A percentile compares a stretch with the other conserved stretches of the same genome.
Conservation (phyloP, 1,140 invertebrate species). For the Achroia grisella region DNA sequence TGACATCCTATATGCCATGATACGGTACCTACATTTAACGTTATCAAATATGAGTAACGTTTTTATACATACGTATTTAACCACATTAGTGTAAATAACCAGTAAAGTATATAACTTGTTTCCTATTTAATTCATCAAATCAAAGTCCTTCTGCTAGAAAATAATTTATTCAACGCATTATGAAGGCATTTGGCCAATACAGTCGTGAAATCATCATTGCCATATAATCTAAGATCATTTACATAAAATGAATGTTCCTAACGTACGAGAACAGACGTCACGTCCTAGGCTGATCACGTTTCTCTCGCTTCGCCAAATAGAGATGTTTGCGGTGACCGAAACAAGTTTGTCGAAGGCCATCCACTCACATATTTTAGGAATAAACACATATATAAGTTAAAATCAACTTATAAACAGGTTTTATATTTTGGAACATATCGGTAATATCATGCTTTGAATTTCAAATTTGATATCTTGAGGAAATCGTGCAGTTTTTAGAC, state of each 20-base stretch:
- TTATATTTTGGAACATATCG: background rate
- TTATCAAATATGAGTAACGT: no score
- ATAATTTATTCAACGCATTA: no score
- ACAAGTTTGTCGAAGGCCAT: slow-evolving; percentile 23
- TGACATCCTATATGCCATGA: no score
- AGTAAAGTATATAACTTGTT: no score
- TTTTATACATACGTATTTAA: no score
- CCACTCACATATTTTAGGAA: slow-evolving; percentile 4
- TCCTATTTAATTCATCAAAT: no score
- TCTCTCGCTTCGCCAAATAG: slow-evolving; percentile 22
- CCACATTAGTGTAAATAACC: no score
- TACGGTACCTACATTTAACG: no score
- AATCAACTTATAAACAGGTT: slow-evolving; percentile 3
- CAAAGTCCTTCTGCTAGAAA: no score
- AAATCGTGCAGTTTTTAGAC: no score
- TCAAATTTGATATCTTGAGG: background rate
- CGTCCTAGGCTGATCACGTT: slow-evolving; percentile 22
- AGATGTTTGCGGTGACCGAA: slow-evolving; percentile 23
- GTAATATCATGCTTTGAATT: slow-evolving; percentile 7
- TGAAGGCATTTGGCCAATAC: no score
- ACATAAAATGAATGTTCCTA: slow-evolving; percentile 3
- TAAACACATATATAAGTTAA: no score
- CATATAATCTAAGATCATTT: background rate
- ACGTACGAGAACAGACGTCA: slow-evolving; percentile 9
- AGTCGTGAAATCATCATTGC: background rate